phyloP scores from a whole-genome alignment of 2,113 vertebrate genomes.

The Willisornis vidua region DNA sequence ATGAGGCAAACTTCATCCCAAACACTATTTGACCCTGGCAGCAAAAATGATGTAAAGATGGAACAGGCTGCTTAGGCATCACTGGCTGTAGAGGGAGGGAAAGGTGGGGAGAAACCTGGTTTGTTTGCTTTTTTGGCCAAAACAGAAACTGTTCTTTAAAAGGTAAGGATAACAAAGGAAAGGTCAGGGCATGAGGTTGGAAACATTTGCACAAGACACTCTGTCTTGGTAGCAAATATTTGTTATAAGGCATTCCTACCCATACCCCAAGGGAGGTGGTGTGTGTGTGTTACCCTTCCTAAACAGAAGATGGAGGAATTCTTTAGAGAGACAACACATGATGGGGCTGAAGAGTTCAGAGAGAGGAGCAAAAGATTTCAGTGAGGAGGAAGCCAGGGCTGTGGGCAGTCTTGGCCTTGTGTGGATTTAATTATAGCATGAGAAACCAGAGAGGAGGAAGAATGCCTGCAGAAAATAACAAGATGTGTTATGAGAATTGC shows the following conservation, averaged over 20 bases:
- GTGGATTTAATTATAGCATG: no score
- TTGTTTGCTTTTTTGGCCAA: neutral
- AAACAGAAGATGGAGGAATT: neutral
- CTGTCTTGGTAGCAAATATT: neutral
- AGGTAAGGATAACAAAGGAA: neutral
- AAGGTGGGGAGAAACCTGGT: neutral
- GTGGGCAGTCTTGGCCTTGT: no score
- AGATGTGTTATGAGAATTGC: no score
- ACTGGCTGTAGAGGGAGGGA: neutral
- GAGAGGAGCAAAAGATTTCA: neutral
- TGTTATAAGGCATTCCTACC: neutral
- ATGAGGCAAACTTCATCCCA: neutral
- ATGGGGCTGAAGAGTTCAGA: neutral
- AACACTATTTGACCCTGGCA: neutral
- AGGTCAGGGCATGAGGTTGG: neutral
- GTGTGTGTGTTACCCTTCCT: neutral
- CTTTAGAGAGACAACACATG: neutral
- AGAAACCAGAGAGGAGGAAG: no score
- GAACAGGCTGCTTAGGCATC: fast-evolving
- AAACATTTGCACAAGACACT: neutral
- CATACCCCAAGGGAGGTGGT: neutral
- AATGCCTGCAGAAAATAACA: no score
- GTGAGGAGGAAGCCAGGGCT: neutral
- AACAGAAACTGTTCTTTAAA: neutral
- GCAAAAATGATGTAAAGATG: neutral